A percentile compares a stretch with the other conserved stretches of the same genome.
phyloP scores from a whole-genome alignment of 1,140 invertebrate species.

The Panagrolaimus sp. region DNA sequence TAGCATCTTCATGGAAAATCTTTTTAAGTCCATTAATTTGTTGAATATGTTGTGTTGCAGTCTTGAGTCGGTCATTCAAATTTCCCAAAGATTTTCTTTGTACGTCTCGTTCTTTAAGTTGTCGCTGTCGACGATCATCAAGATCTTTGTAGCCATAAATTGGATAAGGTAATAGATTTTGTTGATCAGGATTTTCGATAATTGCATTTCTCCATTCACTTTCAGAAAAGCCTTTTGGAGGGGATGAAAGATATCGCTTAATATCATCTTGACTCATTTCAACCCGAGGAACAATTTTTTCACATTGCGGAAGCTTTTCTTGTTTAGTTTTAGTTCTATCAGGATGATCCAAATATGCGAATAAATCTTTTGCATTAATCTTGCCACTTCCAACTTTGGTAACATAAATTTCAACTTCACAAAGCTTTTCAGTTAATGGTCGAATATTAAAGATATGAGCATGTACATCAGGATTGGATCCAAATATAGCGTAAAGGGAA shows the following conservation, averaged over 20 bases:
- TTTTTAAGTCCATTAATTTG: neutral
- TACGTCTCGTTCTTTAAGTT: neutral
- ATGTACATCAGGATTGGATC: constrained; percentile 8
- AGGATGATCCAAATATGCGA: constrained; percentile 28
- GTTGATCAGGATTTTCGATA: constrained; percentile 34
- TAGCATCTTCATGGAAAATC: constrained; percentile 3
- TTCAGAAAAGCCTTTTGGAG: constrained; percentile 30
- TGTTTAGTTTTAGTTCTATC: constrained; percentile 26
- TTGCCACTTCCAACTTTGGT: constrained; percentile 18
- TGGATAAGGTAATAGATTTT: constrained; percentile 32
- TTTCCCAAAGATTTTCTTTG: neutral
- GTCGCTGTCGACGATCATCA: constrained; percentile 25
- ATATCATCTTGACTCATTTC: constrained; percentile 31
- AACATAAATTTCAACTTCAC: constrained; percentile 21
- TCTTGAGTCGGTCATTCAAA: neutral
- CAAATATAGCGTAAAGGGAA: constrained; percentile 2
- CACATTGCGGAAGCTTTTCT: constrained; percentile 22
- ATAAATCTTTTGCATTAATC: constrained; percentile 25
- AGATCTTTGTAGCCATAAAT: constrained; percentile 36
- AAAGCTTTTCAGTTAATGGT: constrained; percentile 18
- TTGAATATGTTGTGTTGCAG: neutral
- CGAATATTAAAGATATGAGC: constrained; percentile 28
- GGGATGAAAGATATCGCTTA: constrained; percentile 29
- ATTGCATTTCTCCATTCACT: constrained; percentile 32
- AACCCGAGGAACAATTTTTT: constrained; percentile 33